Evolutionary conservation across 1,140 invertebrate species (phyloP).

Genomic region (Acyrthosiphon pisum): DNA sequence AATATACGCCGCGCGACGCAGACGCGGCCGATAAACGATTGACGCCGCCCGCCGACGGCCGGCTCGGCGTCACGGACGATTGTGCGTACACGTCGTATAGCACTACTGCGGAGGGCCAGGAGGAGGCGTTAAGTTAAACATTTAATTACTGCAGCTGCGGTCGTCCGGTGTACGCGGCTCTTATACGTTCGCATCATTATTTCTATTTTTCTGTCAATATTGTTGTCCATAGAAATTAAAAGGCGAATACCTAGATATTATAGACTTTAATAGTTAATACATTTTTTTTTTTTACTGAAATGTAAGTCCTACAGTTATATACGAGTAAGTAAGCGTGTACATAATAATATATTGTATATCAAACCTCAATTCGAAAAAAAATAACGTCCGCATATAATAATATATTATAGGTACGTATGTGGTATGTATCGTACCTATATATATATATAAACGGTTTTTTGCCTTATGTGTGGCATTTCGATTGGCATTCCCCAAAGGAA

Average conservation of each 20-base stretch:
- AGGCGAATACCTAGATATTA: neutral
- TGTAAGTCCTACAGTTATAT: neutral
- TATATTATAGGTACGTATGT: neutral
- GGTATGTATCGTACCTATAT: neutral
- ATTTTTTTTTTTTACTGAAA: neutral
- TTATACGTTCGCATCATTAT: neutral
- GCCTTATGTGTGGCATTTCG: conserved; percentile 36
- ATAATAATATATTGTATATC: neutral
- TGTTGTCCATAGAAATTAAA: neutral
- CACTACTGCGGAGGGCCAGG: neutral
- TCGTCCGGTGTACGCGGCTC: neutral
- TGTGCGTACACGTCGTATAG: neutral
- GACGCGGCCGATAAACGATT: conserved; percentile 33
- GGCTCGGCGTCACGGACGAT: conserved; percentile 15
- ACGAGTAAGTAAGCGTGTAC: neutral
- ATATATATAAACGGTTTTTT: neutral
- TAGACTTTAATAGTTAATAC: neutral
- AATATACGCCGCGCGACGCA: neutral
- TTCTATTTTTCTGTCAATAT: neutral
- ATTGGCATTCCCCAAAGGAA: conserved; percentile 56
- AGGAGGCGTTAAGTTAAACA: neutral
- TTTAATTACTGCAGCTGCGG: neutral
- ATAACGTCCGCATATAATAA: neutral
- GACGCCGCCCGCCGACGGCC: neutral
- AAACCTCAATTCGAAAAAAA: neutral